These are phyloP conservation scores for Falco naumanni DNA, from an alignment of 2,797 vertebrate genomes.

Conservation along the genomic window DNA sequence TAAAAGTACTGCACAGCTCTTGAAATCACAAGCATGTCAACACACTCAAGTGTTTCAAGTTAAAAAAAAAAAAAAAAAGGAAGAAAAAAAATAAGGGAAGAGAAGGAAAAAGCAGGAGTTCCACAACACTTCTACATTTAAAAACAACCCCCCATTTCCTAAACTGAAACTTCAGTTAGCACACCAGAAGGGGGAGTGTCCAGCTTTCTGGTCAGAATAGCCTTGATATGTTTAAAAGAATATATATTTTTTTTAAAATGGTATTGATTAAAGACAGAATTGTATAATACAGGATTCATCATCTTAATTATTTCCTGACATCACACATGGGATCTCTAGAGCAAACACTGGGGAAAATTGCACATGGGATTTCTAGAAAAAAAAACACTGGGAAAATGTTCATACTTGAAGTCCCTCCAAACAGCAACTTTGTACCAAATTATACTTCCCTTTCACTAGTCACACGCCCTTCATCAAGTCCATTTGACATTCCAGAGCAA, in stretches of 20 bases:
- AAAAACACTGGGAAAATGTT: background rate
- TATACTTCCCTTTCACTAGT: background rate
- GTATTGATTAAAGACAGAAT: background rate
- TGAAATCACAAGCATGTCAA: background rate
- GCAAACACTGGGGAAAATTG: background rate
- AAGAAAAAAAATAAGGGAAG: too few relatives aligned
- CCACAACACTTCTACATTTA: background rate
- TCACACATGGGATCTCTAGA: background rate
- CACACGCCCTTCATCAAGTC: background rate
- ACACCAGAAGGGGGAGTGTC: background rate
- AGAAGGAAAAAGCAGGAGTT: background rate
- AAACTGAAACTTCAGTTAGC: background rate
- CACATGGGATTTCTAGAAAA: background rate
- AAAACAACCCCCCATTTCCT: background rate
- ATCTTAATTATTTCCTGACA: background rate
- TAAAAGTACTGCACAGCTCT: background rate
- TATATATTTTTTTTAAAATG: background rate
- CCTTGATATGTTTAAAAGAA: background rate
- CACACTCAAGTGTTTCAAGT: background rate
- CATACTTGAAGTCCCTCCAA: background rate
- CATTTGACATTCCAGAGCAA: rapidly evolving
- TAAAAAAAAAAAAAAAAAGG: background rate
- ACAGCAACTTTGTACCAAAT: background rate
- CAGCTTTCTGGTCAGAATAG: background rate
- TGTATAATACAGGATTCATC: background rate